Evolutionary conservation across 2,113 vertebrate species (phyloP), one percentile per base, ranked within the genome.

Genomic region (Antechinus flavipes): DNA sequence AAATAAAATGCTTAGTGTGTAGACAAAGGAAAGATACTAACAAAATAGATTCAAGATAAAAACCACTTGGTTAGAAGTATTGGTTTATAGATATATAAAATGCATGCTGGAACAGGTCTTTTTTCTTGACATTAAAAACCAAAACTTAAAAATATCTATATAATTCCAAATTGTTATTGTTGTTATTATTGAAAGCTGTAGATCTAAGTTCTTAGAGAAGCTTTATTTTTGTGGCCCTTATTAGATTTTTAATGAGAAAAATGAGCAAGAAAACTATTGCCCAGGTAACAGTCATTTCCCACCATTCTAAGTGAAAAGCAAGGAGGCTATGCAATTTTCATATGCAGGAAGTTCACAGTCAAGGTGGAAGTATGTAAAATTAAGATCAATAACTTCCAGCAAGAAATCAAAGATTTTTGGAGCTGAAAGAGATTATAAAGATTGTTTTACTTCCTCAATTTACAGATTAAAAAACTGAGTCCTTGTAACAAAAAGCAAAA

Each of bases 51-150:
- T 30, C 11, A 91, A 23, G 26, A 90, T 96, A 54, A 58, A 95
- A 97, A 96, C 47, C 95, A 90, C 49, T 42, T 94, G 76, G 35
- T 92, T 96, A 49, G 54, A 90, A 95, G 89, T 93, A 42, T n/a
- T 95, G 54, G 95, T 95, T 96, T 96, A 96, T 5, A 2, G 30
- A 94, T 10, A 76, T 89, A 94, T 92, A 93, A 97, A 96, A 56
- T 94, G 95, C 94, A 54, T 90, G 22, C 76, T 94, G 76, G 96
- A 95, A 35, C 46, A 54, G 26, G 24, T 55, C 50, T 93, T 96
- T 47, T 10, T 96, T 76, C 96, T 91, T 95, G 91, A 94, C 49
- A 91, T 89, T 2, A 2, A 50, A 96, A 96, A 94, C 54, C 90
- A 92, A 92, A 50, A 26, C 68, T 96, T 91, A 96, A 93, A 94